Evolutionary conservation across 2,113 vertebrate species (phyloP).

Genomic region (Gambusia affinis): DNA sequence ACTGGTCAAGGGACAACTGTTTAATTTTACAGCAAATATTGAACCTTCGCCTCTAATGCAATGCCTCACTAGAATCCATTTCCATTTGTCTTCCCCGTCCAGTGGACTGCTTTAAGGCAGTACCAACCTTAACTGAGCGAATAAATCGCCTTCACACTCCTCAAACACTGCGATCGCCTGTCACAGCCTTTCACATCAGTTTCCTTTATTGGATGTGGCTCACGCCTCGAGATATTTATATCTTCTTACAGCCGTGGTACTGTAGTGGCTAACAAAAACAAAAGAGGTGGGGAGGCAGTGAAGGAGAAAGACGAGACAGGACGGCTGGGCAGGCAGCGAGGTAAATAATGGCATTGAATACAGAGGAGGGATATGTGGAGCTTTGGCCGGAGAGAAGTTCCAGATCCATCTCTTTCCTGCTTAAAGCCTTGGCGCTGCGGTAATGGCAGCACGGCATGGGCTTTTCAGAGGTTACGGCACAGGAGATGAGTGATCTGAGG

Average conservation of each 20-base stretch:
- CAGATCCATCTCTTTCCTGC: constrained; percentile 74
- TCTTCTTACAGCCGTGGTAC: constrained; percentile 63
- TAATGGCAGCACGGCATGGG: constrained; percentile 66
- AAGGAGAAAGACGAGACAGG: constrained; percentile 46
- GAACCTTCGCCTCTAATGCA: constrained; percentile 13
- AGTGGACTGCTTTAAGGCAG: constrained; percentile 56
- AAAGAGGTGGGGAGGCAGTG: constrained; percentile 21
- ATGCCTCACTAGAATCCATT: constrained; percentile 28
- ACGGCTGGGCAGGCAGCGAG: constrained; percentile 44
- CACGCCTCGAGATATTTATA: constrained; percentile 76
- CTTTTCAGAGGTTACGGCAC: constrained; percentile 65
- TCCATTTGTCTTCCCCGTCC: constrained; percentile 61
- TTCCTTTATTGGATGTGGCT: constrained; percentile 72
- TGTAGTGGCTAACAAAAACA: constrained; percentile 56
- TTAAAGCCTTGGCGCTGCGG: constrained; percentile 67
- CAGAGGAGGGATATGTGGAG: constrained; percentile 66
- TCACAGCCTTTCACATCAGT: constrained; percentile 72
- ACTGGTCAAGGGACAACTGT: background rate
- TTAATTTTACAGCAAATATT: constrained; percentile 19
- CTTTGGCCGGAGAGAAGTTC: constrained; percentile 59
- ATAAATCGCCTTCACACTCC: constrained; percentile 63
- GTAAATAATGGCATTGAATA: constrained; percentile 74
- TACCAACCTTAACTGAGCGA: constrained; percentile 61
- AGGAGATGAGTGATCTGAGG: constrained; percentile 75
- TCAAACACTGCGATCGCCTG: constrained; percentile 71